Evolutionary conservation across 2,113 vertebrate genomes (phyloP).

Genomic region (Neogale vison): DNA sequence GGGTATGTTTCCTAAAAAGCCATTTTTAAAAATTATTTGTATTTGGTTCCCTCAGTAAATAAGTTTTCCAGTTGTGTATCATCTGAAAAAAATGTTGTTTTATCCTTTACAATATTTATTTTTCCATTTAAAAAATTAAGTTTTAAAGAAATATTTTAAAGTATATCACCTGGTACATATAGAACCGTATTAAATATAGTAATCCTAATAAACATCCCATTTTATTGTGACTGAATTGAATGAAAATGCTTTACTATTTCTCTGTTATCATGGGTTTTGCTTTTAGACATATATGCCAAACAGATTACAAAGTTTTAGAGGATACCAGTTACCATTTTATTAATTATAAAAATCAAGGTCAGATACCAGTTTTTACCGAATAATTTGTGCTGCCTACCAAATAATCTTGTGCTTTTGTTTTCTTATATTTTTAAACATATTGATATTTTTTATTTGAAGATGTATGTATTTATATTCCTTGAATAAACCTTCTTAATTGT

Average conservation of each 20-base stretch:
- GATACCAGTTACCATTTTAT: background rate
- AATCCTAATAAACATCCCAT: background rate
- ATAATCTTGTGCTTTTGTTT: background rate
- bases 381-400: background rate
- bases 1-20: background rate
- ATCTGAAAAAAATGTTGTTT: background rate
- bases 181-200: background rate
- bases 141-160: constrained; percentile 5
- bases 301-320: background rate
- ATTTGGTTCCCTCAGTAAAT: background rate
- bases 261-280: background rate
- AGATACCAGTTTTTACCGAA: background rate
- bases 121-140: background rate
- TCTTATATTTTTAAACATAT: background rate
- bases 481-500: background rate
- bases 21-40: background rate
- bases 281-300: background rate
- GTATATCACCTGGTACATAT: background rate
- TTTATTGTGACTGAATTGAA: constrained; percentile 1
- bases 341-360: background rate
- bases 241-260: background rate
- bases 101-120: background rate
- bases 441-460: background rate
- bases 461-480: background rate
- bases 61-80: background rate